These are phyloP conservation scores for Sterrhoptilus dennistouni DNA, from an alignment of 2,113 vertebrate species.

Conservation along the genomic window DNA sequence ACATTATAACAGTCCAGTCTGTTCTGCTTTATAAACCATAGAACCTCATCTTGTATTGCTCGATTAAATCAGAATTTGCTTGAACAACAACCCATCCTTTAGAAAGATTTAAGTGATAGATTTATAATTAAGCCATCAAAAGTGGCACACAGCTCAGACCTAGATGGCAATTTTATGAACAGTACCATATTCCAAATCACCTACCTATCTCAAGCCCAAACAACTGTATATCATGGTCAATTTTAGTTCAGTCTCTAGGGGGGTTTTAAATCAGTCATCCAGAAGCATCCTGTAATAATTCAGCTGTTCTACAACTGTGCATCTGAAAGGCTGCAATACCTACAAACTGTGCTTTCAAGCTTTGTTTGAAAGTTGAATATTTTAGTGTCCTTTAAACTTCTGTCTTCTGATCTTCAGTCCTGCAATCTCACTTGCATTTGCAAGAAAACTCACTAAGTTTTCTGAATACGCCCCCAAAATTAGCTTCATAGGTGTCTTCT, in stretches of 20 bases:
- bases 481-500: background rate
- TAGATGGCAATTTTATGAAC: background rate
- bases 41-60: background rate
- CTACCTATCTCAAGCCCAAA: background rate
- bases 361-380: background rate
- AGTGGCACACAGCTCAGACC: background rate
- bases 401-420: background rate
- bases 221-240: background rate
- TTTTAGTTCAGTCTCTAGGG: background rate
- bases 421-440: background rate
- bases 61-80: background rate
- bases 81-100: background rate
- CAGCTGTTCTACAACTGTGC: background rate
- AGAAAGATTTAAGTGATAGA: background rate
- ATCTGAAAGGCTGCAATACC: background rate
- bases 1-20: background rate
- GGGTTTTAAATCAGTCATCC: background rate
- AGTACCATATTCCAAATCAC: background rate
- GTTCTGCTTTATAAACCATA: background rate
- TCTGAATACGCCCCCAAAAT: background rate
- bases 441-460: background rate
- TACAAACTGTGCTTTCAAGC: background rate
- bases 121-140: slow-evolving; percentile 24
- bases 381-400: background rate
- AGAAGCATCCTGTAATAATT: background rate